Evolutionary conservation across 2,797 vertebrate species (phyloP).

Genomic region (Clarias platycephalus): DNA sequence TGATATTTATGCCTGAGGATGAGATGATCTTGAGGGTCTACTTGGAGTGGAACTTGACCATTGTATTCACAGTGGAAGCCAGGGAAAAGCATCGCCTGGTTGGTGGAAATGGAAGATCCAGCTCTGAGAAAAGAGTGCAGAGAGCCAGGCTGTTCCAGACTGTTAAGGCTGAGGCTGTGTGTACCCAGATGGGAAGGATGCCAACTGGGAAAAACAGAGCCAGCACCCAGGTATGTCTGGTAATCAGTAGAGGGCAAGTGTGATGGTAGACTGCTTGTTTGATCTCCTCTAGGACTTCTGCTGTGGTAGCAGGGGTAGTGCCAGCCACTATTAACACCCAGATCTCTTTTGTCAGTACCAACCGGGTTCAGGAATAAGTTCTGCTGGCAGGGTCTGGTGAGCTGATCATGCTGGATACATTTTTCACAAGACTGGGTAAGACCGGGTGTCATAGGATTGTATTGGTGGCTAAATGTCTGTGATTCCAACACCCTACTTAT

Average conservation of each 20-base stretch:
- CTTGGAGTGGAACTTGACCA: conserved; percentile 46
- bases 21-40: conserved; percentile 46
- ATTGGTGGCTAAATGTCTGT: conserved; percentile 1
- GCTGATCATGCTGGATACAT: conserved; percentile 32
- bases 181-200: conserved; percentile 55
- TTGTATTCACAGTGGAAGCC: conserved; percentile 57
- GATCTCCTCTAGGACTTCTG: conserved; percentile 56
- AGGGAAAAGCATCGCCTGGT: conserved; percentile 62
- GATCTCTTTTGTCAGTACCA: background rate
- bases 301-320: conserved; percentile 63
- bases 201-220: conserved; percentile 53
- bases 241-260: conserved; percentile 57
- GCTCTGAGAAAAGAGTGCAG: conserved; percentile 68
- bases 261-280: conserved; percentile 67
- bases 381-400: conserved; percentile 54
- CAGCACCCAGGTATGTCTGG: conserved; percentile 51
- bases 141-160: conserved; percentile 74
- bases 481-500: conserved; percentile 28
- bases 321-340: conserved; percentile 42
- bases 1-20: conserved; percentile 50
- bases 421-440: conserved; percentile 47
- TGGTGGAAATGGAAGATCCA: conserved; percentile 47
- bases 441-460: background rate
- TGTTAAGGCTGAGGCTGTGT: conserved; percentile 54
- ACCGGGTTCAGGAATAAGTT: conserved; percentile 70